These are phyloP conservation scores for Mareca strepera DNA, from an alignment of 2,797 vertebrate genomes.

Conservation along the genomic window DNA sequence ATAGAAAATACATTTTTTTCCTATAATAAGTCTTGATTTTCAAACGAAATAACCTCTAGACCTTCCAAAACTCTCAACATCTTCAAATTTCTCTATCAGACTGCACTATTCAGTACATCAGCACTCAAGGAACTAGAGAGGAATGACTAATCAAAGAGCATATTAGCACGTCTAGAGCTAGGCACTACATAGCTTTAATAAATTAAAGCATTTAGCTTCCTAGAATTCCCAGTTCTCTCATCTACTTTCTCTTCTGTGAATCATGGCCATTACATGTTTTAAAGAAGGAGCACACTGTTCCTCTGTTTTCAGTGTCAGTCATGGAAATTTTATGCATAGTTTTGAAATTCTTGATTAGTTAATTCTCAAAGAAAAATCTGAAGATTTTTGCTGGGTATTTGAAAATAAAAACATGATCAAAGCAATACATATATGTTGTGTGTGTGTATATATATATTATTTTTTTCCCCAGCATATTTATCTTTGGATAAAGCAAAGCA, in stretches of 20 bases:
- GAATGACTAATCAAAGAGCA: background rate
- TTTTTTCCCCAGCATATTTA: too few relatives aligned
- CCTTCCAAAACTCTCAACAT: background rate
- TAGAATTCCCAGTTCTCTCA: background rate
- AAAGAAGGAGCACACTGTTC: background rate
- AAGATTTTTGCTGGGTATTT: background rate
- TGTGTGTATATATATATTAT: too few relatives aligned
- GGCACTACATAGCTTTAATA: background rate
- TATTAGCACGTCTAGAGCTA: background rate
- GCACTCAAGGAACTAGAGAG: background rate
- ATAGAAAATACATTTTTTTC: background rate
- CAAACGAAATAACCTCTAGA: background rate
- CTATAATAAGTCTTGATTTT: background rate
- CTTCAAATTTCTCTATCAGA: background rate
- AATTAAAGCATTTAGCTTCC: background rate
- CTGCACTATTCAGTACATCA: background rate
- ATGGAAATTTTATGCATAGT: background rate
- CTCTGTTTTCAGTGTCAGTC: background rate
- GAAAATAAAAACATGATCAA: background rate
- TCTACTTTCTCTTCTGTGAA: background rate
- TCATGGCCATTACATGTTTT: background rate
- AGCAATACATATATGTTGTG: background rate
- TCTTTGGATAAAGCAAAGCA: too few relatives aligned
- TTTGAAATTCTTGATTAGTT: background rate
- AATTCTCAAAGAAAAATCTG: background rate